phyloP scores from a whole-genome alignment of 2,797 vertebrate species.

The Hirundo rustica region DNA sequence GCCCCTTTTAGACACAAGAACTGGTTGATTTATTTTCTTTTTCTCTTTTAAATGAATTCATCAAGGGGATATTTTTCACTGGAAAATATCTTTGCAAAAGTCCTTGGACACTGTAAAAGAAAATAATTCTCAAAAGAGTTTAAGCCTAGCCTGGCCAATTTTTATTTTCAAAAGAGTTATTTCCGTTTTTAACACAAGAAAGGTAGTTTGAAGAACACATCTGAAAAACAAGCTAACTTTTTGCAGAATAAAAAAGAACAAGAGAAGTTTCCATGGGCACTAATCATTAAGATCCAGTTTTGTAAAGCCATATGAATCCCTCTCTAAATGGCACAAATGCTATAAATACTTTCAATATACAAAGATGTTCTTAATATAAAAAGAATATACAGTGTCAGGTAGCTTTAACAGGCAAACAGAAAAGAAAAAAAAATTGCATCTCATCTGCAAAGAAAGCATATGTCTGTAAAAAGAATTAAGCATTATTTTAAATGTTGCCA shows the following conservation, averaged over 20 bases:
- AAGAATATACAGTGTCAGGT: neutral
- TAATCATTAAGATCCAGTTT: neutral
- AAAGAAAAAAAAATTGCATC: neutral
- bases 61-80: neutral
- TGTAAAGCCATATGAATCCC: neutral
- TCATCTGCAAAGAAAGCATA: conserved; percentile 6
- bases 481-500: neutral
- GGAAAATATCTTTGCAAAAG: conserved; percentile 19
- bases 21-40: neutral
- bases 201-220: neutral
- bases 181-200: conserved; percentile 4
- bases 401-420: neutral
- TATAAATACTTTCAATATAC: neutral
- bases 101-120: neutral
- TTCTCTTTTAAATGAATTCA: neutral
- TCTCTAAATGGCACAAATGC: neutral
- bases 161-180: conserved; percentile 50
- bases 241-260: neutral
- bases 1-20: neutral
- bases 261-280: neutral
- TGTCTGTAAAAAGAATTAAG: neutral
- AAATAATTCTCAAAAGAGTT: conserved; percentile 28
- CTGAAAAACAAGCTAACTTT: neutral
- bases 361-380: neutral
- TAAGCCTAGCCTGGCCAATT: neutral